Percentiles rank a stretch among this genome's conserved stretches.
These are phyloP conservation scores for Craterocephalus amniculus DNA, from an alignment of 2,797 vertebrate species.

Conservation along the genomic window DNA sequence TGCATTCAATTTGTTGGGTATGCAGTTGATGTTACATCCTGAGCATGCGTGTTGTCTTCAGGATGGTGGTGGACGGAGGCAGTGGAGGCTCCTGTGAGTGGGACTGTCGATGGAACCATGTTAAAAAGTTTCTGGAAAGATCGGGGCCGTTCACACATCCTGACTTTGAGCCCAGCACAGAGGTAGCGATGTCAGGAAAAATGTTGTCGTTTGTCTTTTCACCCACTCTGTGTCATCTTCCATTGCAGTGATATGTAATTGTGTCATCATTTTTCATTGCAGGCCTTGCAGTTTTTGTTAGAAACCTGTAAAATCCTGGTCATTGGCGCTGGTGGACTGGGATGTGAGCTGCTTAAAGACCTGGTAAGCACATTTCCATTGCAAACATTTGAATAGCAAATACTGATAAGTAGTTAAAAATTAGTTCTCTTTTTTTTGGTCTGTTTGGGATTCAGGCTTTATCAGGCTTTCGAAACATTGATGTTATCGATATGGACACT, in stretches of 20 bases:
- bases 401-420: background rate
- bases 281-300: conserved; percentile 92
- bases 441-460: conserved; percentile 79
- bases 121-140: conserved; percentile 95
- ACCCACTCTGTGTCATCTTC: background rate
- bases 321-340: conserved; percentile 94
- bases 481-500: conserved; percentile 94
- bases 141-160: conserved; percentile 95
- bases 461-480: conserved; percentile 90
- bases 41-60: conserved; percentile 68
- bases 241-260: background rate
- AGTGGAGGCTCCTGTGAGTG: conserved; percentile 88
- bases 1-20: background rate
- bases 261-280: conserved; percentile 33
- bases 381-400: background rate
- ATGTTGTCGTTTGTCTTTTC: background rate
- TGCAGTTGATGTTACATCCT: conserved; percentile 8
- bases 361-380: conserved; percentile 81
- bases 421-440: conserved; percentile 2
- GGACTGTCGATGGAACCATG: conserved; percentile 95
- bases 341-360: conserved; percentile 95
- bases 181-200: conserved; percentile 80
- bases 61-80: conserved; percentile 95
- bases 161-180: conserved; percentile 94
- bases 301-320: conserved; percentile 93